Percentiles rank a stretch among this genome's conserved stretches.
phyloP scores from a whole-genome alignment of 2,888 invertebrate genomes.

The Acleris cristana region DNA sequence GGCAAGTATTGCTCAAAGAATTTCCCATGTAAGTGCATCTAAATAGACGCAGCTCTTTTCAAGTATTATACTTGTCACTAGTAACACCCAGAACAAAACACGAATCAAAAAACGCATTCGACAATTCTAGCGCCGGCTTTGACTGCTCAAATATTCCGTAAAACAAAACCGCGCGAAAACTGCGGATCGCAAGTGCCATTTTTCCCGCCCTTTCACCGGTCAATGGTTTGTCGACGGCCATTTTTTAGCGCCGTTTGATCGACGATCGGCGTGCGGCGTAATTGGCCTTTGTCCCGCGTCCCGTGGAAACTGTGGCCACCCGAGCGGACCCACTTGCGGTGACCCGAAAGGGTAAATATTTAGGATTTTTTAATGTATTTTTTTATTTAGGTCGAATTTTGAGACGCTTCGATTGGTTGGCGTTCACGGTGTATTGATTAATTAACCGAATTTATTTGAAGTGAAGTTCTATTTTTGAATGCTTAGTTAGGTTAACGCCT shows the following conservation, averaged over 20 bases:
- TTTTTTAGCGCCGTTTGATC: constrained; percentile 45
- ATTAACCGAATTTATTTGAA: too few relatives aligned
- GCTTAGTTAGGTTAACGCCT: too few relatives aligned
- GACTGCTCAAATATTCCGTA: neutral
- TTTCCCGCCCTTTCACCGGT: constrained; percentile 39
- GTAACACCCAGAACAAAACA: too few relatives aligned
- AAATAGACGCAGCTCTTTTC: too few relatives aligned
- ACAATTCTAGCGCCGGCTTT: neutral
- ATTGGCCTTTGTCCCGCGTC: constrained; percentile 50
- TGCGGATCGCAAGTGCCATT: constrained; percentile 31
- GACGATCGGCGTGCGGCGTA: constrained; percentile 41
- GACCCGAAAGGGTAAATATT: constrained; percentile 6
- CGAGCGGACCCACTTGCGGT: constrained; percentile 20
- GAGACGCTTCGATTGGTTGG: neutral
- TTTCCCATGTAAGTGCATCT: too few relatives aligned
- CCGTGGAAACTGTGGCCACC: constrained; percentile 42
- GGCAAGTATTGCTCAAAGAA: too few relatives aligned
- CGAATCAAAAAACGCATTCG: neutral
- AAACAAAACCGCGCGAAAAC: constrained; percentile 1
- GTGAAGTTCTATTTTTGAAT: too few relatives aligned
- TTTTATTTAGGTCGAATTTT: constrained; percentile 1
- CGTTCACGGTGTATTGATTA: too few relatives aligned
- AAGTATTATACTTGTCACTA: too few relatives aligned
- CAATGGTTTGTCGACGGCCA: constrained; percentile 38
- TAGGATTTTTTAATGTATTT: neutral